Conservation (phyloP, 2,113 vertebrate genomes). For the Aptenodytes forsteri region DNA sequence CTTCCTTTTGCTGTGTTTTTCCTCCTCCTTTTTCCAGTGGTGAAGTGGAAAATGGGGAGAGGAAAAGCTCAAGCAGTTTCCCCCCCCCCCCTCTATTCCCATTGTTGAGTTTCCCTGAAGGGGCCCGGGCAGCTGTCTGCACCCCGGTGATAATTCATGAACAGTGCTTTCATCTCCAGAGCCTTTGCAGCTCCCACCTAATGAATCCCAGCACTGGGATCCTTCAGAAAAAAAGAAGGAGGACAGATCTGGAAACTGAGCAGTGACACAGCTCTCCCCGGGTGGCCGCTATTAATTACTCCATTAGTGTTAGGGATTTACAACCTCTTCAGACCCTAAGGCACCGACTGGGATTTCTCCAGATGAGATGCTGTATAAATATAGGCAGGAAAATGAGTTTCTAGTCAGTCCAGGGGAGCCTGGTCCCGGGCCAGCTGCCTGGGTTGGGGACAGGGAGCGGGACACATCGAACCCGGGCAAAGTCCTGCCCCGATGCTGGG, state of each 20-base stretch:
- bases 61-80: neutral
- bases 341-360: rapidly evolving
- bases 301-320: neutral
- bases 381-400: neutral
- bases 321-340: neutral
- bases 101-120: neutral
- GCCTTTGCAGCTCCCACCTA: neutral
- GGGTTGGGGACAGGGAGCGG: neutral
- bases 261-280: rapidly evolving
- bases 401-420: neutral
- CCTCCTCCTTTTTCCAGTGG: neutral
- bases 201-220: neutral
- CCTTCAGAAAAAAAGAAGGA: neutral
- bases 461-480: rapidly evolving
- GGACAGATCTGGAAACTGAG: neutral
- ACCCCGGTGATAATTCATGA: neutral
- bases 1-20: neutral
- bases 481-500: neutral
- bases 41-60: neutral
- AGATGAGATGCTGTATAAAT: neutral
- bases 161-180: neutral
- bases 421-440: neutral
- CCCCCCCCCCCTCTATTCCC: neutral
- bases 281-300: neutral
- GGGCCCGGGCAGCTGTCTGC: neutral